Base-by-base conservation (phyloP, 1,140 invertebrate species). In the Dendrolimus punctatus region DNA sequence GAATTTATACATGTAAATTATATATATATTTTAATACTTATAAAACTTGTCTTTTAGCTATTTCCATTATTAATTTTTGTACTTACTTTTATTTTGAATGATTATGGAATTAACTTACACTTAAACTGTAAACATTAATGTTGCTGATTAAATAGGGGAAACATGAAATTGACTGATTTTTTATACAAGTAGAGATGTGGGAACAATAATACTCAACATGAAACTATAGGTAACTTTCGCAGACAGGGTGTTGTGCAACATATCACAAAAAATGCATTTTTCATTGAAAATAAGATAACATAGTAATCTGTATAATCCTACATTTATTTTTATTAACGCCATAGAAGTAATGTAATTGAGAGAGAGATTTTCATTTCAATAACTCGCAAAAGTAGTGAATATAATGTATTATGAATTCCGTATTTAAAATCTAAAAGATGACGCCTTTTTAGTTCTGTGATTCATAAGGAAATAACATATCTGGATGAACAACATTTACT, bases 201-300 rank as follows among this genome's bases (percentile, higher is more conserved):
- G 75, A 76, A 68, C 73, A 78, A 74, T 64, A 66, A 63, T 69
- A 70, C 60, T 68, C 68, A 73, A 64, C 55, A 65, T 55, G 68
- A 55, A 69, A 59, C 62, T 64, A 65, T 64, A 62, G 62, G 57
- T 65, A 62, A 62, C 55, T 71, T 23, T 68, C 62, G 66, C 64
- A 70, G 58, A 78, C 73, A 76, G 75, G 75, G 75, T 78, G 68
- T 71, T 67, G 66, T 66, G 53, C 68, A 64, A 78, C 75, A 78
- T 78, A 78, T 78, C 75, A 78, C 63, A 68, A 63, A 53, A 60
- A 70, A 68, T 62, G 66, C 51, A 73, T 51, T 64, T 63, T 58
- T 56, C 47, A 57, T 50, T 60, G 48, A 47, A 47, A 57, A 46
- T 53, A 46, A 43, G 39, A 7, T 41, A 50, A 50, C 9, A 3